These are phyloP conservation scores for Sciurus vulgaris DNA, from an alignment of 2,797 vertebrate genomes.

Conservation along the genomic window DNA sequence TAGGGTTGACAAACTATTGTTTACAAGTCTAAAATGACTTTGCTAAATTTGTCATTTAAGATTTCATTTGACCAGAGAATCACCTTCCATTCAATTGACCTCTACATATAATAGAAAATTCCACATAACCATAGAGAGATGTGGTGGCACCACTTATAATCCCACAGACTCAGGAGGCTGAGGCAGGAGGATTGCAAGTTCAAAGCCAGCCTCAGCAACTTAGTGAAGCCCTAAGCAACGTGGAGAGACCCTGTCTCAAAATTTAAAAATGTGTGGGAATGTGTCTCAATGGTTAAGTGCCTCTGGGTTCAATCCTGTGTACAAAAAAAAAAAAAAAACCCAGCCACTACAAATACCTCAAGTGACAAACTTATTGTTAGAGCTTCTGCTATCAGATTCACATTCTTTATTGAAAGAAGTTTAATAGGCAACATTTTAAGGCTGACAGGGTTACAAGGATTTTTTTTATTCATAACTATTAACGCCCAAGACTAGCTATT, in stretches of 20 bases:
- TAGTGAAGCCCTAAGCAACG: background rate
- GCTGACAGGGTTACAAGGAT: background rate
- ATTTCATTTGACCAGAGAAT: background rate
- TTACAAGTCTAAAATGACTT: background rate
- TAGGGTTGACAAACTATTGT: background rate
- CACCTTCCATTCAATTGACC: no score
- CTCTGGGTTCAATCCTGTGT: background rate
- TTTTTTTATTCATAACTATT: slow-evolving; percentile 55
- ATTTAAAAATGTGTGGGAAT: background rate
- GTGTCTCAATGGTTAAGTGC: background rate
- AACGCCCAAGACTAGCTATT: slow-evolving; percentile 39
- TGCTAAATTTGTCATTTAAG: slow-evolving; percentile 31
- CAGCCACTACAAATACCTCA: background rate
- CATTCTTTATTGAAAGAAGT: background rate
- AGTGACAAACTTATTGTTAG: background rate
- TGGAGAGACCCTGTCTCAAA: background rate
- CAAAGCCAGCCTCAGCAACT: background rate
- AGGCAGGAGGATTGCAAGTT: background rate
- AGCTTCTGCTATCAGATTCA: background rate
- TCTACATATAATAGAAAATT: slow-evolving; percentile 13
- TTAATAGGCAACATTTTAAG: slow-evolving; percentile 17
- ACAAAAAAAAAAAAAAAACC: no score
- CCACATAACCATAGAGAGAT: background rate
- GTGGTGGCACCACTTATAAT: background rate
- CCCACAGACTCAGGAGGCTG: background rate